Base-by-base conservation (phyloP, 1,140 invertebrate species). In the Dolichoris vasculosae region DNA sequence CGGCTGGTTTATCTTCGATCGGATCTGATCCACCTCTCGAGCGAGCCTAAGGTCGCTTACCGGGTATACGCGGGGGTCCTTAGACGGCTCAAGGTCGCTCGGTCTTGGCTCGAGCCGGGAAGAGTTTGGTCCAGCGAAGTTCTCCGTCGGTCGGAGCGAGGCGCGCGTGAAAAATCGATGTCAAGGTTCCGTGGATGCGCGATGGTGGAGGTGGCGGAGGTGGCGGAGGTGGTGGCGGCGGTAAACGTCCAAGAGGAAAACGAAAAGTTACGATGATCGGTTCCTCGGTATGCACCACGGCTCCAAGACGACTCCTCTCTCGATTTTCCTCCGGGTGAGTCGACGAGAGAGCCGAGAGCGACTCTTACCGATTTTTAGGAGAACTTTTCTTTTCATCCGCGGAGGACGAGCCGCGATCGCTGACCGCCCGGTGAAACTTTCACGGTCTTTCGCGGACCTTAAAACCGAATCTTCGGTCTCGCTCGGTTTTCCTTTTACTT, bases 131-230 rank as follows among this genome's bases (percentile, higher is more conserved):
- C n/a, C n/a, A n/a, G n/a, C n/a, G n/a, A n/a, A n/a, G n/a, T n/a
- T n/a, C n/a, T n/a, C n/a, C n/a, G n/a, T n/a, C n/a, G n/a, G n/a
- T n/a, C 7, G 11, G 20, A 2, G 55, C 0, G 26, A 26, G 4
- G 63, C 23, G 17, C 20, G 17, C 38, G 11, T 67, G 59, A 59
- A 63, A 76, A 69, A 84, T 84, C 43, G 30, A 43, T 84, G 75
- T 67, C 82, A 84, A 84, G 82, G 75, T 84, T n/a, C 17, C 1
- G 26, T 3, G 20, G 40, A 84, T 78, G 38, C n/a, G 2, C 26
- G 40, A 67, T 7, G 23, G 9, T n/a, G 8, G 6, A 17, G 4
- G 8, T 35, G 35, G 9, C 30, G 17, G 13, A 15, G 23, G 32
- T 13, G 8, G 6, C 15, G 4, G 8, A n/a, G 8, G 6, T 32